Percentiles rank a stretch among this genome's conserved stretches.
Evolutionary conservation across 30 jellyfish, hydroid and myxozoan genomes (phyloP).

Genomic region (Hydra vulgaris): DNA sequence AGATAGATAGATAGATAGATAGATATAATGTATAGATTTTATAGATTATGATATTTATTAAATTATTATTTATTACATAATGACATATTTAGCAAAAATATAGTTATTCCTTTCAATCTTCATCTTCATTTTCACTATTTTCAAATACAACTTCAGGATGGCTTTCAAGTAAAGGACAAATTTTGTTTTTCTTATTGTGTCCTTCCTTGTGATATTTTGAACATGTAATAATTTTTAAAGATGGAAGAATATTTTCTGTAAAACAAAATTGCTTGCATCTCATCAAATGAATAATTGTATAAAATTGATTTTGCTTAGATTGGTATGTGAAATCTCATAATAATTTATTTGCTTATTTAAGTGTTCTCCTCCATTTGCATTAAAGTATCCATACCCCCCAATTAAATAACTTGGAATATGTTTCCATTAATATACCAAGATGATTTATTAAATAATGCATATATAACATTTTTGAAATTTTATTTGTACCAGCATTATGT

Average conservation of each 20-base stretch:
- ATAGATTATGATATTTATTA: neutral
- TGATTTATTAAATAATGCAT: neutral
- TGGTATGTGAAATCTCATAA: conserved; percentile 10
- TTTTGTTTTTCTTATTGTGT: neutral
- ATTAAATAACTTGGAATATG: neutral
- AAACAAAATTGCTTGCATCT: neutral
- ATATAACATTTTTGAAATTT: neutral
- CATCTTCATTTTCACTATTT: neutral
- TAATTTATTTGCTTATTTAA: conserved; percentile 6
- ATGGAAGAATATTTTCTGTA: neutral
- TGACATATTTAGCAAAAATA: neutral
- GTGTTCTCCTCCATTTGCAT: conserved; percentile 6
- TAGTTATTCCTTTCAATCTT: neutral
- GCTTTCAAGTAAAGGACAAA: neutral
- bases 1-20: neutral
- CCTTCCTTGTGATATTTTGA: neutral
- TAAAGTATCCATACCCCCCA: conserved; percentile 6
- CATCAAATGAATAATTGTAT: conserved; percentile 1
- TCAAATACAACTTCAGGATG: neutral
- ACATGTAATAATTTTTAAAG: neutral
- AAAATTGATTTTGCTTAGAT: neutral
- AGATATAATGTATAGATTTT: neutral
- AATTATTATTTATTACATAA: neutral
- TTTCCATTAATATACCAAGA: neutral
- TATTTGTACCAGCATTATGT: neutral